Evolutionary conservation across 1,140 invertebrate species (phyloP).

Genomic region (Trypoxylus dichotomus): DNA sequence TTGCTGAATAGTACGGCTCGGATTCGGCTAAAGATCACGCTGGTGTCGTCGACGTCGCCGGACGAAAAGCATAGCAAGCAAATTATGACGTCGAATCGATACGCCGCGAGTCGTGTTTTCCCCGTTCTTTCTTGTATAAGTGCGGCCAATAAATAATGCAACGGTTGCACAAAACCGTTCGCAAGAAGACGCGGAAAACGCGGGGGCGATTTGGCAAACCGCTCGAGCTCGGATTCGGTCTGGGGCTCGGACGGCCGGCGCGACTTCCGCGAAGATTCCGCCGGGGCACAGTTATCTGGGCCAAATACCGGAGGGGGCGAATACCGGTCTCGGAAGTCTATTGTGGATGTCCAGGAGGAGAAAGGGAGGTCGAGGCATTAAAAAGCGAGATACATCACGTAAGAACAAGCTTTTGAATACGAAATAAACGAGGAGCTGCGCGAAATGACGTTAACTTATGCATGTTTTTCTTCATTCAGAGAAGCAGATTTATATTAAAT

Average conservation of each 20-base stretch:
- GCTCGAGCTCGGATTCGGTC: background rate
- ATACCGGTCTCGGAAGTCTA: background rate
- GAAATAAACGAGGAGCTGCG: background rate
- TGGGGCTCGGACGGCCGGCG: background rate
- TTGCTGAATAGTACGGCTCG: background rate
- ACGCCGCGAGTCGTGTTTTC: background rate
- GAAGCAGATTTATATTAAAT: background rate
- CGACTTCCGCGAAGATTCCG: background rate
- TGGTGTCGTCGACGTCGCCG: background rate
- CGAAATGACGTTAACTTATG: conserved; percentile 6
- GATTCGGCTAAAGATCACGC: background rate
- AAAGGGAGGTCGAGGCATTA: background rate
- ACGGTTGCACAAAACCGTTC: background rate
- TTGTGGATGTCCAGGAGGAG: background rate
- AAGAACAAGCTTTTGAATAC: background rate
- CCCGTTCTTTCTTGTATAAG: background rate
- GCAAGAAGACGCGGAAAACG: background rate
- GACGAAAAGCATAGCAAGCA: conserved; percentile 4
- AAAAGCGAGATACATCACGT: background rate
- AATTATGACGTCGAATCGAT: conserved; percentile 12
- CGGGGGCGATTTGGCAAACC: background rate
- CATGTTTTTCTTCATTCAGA: background rate
- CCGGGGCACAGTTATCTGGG: background rate
- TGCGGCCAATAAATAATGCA: conserved; percentile 7
- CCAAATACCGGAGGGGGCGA: background rate